Conservation (phyloP, 2,113 vertebrate genomes). For the Microcebus jonahi region DNA sequence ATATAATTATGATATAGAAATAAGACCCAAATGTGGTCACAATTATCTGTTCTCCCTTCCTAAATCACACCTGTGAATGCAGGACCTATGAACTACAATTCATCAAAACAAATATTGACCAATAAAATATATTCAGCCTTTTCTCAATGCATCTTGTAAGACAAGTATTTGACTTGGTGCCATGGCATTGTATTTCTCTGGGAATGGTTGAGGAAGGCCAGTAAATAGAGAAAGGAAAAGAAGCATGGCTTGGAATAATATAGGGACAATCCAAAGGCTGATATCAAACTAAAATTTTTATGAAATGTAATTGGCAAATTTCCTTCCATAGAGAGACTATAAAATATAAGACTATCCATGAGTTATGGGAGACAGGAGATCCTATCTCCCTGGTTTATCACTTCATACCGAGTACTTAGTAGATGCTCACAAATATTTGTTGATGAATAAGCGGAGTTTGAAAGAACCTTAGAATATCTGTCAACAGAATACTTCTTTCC, state of each 20-base stretch:
- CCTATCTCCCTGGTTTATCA: background rate
- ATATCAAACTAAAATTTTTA: slow-evolving; percentile 11
- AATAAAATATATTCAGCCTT: background rate
- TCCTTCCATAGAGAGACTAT: background rate
- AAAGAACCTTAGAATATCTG: slow-evolving; percentile 23
- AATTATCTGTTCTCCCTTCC: background rate
- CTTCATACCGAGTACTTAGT: background rate
- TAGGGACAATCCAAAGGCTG: background rate
- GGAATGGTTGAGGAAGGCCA: background rate
- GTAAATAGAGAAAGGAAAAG: background rate
- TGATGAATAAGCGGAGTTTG: background rate
- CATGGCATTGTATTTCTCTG: background rate
- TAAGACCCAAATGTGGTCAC: background rate
- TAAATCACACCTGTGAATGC: background rate
- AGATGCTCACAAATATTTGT: background rate
- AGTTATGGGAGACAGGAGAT: background rate
- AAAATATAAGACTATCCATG: background rate
- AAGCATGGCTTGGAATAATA: background rate
- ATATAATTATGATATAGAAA: background rate
- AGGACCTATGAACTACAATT: background rate
- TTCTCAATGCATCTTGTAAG: background rate
- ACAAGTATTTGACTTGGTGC: background rate
- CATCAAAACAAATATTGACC: slow-evolving; percentile 33
- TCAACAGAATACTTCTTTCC: background rate
- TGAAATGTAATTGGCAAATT: background rate